A percentile compares a stretch with the other conserved stretches of the same genome.
These are phyloP conservation scores for Eucera pruinosa DNA, from an alignment of 2,888 invertebrate genomes.

Conservation along the genomic window DNA sequence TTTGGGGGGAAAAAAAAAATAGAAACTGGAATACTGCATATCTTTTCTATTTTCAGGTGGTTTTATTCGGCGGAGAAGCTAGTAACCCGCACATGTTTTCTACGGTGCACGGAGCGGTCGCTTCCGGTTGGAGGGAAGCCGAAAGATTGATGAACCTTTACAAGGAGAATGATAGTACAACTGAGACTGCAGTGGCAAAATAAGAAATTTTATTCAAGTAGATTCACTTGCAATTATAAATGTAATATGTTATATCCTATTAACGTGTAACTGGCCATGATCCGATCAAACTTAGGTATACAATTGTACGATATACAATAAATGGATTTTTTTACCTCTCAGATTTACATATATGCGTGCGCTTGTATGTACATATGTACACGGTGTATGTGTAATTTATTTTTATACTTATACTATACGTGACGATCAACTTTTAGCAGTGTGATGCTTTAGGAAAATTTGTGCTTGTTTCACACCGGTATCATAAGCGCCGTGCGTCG, in stretches of 20 bases:
- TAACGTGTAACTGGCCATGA: background rate
- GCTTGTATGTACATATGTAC: slow-evolving; percentile 7
- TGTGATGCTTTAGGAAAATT: slow-evolving; percentile 79
- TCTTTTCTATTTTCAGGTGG: slow-evolving; percentile 83
- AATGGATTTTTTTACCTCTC: background rate
- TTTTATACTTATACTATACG: background rate
- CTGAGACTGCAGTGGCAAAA: slow-evolving; percentile 1
- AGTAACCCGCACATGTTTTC: slow-evolving; percentile 86
- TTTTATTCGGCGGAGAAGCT: slow-evolving; percentile 89
- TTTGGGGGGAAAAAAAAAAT: background rate
- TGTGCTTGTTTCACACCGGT: slow-evolving; percentile 86
- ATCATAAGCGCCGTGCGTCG: slow-evolving; percentile 89
- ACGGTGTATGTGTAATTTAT: background rate
- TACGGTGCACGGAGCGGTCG: slow-evolving; percentile 90
- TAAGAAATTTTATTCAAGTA: slow-evolving; percentile 13
- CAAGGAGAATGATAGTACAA: background rate
- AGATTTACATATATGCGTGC: background rate
- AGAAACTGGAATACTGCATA: background rate
- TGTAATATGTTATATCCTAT: background rate
- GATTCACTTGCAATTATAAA: slow-evolving; percentile 20
- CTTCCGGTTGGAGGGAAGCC: slow-evolving; percentile 90
- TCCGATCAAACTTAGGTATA: background rate
- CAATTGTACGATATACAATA: slow-evolving; percentile 25
- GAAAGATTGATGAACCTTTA: slow-evolving; percentile 84
- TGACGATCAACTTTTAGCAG: slow-evolving; percentile 27